Percentiles rank a stretch among this genome's conserved stretches.
Evolutionary conservation across 2,888 invertebrate genomes (phyloP).

Genomic region (Ctenicera cuprea): DNA sequence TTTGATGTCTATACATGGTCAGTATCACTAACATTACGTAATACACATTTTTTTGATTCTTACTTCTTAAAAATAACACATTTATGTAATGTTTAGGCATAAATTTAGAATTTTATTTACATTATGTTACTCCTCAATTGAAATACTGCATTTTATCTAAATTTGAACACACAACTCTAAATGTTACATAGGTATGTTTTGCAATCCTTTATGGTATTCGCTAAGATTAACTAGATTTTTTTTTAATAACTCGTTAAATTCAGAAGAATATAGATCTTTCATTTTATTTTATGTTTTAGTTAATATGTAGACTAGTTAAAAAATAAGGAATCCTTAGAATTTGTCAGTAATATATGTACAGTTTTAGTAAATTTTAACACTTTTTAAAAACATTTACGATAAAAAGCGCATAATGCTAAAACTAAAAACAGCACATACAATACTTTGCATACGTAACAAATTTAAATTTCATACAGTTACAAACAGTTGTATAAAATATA

Average conservation of each 20-base stretch:
- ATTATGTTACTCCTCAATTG: slow-evolving; percentile 41
- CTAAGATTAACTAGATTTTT: slow-evolving; percentile 37
- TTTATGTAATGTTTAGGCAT: slow-evolving; percentile 65
- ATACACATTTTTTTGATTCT: slow-evolving; percentile 43
- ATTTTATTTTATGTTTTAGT: slow-evolving; percentile 10
- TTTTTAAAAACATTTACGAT: slow-evolving; percentile 24
- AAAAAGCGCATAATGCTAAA: slow-evolving; percentile 12
- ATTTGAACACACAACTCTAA: slow-evolving; percentile 41
- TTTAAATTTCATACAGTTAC: slow-evolving; percentile 37
- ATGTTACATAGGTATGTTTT: slow-evolving; percentile 28
- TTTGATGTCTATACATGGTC: slow-evolving; percentile 48
- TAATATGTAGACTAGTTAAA: slow-evolving; percentile 49
- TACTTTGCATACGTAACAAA: slow-evolving; percentile 29
- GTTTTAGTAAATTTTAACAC: slow-evolving; percentile 33
- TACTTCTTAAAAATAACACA: slow-evolving; percentile 56
- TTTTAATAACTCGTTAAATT: slow-evolving; percentile 11
- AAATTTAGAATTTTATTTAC: slow-evolving; percentile 68
- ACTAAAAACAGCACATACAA: slow-evolving; percentile 33
- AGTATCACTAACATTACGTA: slow-evolving; percentile 46
- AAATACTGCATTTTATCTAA: slow-evolving; percentile 40
- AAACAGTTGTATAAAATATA: slow-evolving; percentile 42
- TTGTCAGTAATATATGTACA: slow-evolving; percentile 30
- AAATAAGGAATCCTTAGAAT: slow-evolving; percentile 42
- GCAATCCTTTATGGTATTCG: slow-evolving; percentile 30
- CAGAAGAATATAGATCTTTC: slow-evolving; percentile 39